A percentile compares a stretch with the other conserved stretches of the same genome.
Evolutionary conservation across 1,140 invertebrate species (phyloP).

Genomic region (Mesaphorura yosii): DNA sequence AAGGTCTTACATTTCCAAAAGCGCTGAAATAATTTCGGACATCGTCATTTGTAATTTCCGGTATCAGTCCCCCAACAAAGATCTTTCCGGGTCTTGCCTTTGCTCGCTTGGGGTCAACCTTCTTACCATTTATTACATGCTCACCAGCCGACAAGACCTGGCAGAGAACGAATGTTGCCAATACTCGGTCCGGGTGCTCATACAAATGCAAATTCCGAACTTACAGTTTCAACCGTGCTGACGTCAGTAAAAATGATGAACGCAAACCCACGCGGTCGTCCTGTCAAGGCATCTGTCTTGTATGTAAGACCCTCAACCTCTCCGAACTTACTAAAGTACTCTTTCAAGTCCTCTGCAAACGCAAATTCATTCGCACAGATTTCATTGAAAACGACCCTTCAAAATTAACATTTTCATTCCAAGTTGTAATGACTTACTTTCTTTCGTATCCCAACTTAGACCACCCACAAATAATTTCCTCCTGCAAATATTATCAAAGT

Average conservation of each 20-base stretch:
- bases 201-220: too few species aligned
- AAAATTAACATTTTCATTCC: conserved; percentile 2
- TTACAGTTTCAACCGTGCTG: conserved; percentile 44
- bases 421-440: conserved; percentile 28
- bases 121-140: conserved; percentile 51
- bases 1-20: conserved; percentile 50
- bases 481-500: too few species aligned
- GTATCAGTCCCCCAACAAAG: conserved; percentile 55
- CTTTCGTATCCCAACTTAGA: conserved; percentile 40
- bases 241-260: conserved; percentile 55
- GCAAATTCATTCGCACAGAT: too few species aligned
- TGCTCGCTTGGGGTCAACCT: conserved; percentile 54
- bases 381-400: too few species aligned
- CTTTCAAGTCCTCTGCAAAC: conserved; percentile 42
- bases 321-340: conserved; percentile 51
- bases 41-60: conserved; percentile 51
- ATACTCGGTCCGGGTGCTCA: too few species aligned
- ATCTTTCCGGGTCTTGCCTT: conserved; percentile 51
- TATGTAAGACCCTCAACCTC: conserved; percentile 51
- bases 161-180: too few species aligned
- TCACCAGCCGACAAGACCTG: conserved; percentile 43
- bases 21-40: conserved; percentile 50
- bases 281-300: conserved; percentile 53
- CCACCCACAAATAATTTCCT: conserved; percentile 43
- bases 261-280: conserved; percentile 53